These are phyloP conservation scores for Caenorhabditis sp. DNA, from an alignment of 2,888 invertebrate species.

Conservation along the genomic window DNA sequence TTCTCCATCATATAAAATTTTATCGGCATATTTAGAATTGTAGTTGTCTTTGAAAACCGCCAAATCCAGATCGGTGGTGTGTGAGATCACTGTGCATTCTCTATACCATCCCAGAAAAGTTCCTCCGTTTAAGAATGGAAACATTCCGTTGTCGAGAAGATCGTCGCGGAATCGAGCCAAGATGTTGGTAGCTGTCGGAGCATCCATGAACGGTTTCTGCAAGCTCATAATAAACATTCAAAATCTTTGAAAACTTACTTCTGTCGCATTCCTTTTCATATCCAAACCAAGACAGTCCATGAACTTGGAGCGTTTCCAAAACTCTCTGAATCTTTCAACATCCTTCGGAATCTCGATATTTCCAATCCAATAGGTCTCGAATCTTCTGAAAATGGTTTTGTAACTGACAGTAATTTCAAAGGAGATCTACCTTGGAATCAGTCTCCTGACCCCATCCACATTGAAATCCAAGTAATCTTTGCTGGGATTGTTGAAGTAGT, in stretches of 20 bases:
- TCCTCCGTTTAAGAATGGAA: constrained; percentile 44
- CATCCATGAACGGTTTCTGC: not conserved
- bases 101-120: constrained; percentile 56
- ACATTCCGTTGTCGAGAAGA: constrained; percentile 44
- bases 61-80: constrained; percentile 55
- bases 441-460: not conserved
- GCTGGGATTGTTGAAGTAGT: not conserved
- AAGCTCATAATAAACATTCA: not conserved
- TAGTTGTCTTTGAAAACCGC: constrained; percentile 43
- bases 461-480: constrained; percentile 17
- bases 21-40: constrained; percentile 37
- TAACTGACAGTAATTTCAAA: too few relatives aligned
- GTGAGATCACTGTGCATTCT: constrained; percentile 57
- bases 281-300: not conserved
- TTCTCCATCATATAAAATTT: not conserved
- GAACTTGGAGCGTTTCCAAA: constrained; percentile 21
- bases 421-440: constrained; percentile 26
- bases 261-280: not conserved
- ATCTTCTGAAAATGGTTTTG: not conserved
- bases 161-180: constrained; percentile 28
- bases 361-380: constrained; percentile 1
- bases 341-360: constrained; percentile 10
- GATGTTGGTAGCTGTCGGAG: not conserved
- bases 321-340: constrained; percentile 1
- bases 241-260: not conserved